Conservation (phyloP, 1,140 invertebrate species). For the Brachionus paranguensis region DNA sequence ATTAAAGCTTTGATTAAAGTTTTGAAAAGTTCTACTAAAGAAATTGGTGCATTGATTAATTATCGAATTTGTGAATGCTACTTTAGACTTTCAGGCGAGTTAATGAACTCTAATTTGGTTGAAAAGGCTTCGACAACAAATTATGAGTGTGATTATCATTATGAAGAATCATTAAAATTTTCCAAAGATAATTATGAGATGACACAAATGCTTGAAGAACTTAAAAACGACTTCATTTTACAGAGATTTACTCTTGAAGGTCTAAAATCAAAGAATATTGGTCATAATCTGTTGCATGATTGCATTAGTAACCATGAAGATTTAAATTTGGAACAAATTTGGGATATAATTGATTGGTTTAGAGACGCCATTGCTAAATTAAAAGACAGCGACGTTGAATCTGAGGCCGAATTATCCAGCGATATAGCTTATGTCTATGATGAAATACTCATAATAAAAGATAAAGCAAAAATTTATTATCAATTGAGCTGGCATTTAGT, state of each 20-base stretch:
- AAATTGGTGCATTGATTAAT: neutral
- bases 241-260: constrained; percentile 12
- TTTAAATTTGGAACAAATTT: neutral
- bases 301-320: neutral
- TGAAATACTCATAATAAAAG: neutral
- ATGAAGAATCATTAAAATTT: neutral
- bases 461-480: neutral
- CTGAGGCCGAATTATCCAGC: neutral
- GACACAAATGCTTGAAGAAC: neutral
- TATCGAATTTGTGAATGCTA: neutral
- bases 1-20: neutral
- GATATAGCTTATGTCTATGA: neutral
- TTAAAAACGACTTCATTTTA: neutral
- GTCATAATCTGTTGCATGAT: neutral
- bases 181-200: neutral
- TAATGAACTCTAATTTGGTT: neutral
- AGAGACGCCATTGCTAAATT: neutral
- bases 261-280: neutral
- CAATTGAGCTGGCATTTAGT: neutral
- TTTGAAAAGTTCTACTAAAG: neutral
- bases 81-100: neutral
- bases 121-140: neutral
- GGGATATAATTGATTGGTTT: constrained; percentile 16
- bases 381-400: neutral
- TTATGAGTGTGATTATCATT: neutral